Evolutionary conservation across 2,888 invertebrate genomes (phyloP).

Genomic region (Hypsopygia costalis): DNA sequence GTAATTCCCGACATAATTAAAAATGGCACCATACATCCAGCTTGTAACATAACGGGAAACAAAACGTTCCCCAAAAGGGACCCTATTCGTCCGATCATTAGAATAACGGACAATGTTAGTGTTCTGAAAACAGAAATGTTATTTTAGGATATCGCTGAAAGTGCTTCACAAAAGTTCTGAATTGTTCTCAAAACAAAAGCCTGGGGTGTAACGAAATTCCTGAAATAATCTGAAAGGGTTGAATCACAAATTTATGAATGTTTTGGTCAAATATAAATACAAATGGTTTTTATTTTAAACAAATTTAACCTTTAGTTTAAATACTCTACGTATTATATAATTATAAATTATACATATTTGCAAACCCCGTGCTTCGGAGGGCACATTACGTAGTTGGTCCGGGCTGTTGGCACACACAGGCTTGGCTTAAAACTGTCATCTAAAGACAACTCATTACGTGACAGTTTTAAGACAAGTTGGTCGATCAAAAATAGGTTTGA

Average conservation of each 20-base stretch:
- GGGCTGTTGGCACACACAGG: too few relatives aligned
- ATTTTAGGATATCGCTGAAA: neutral
- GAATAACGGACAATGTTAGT: slow-evolving; percentile 37
- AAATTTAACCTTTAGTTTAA: too few relatives aligned
- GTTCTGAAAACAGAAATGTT: slow-evolving; percentile 25
- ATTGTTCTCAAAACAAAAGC: neutral
- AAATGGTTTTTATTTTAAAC: too few relatives aligned
- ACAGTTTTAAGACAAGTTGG: too few relatives aligned
- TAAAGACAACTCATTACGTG: too few relatives aligned
- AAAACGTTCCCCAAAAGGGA: slow-evolving; percentile 44
- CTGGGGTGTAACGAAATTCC: neutral
- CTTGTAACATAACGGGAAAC: slow-evolving; percentile 40
- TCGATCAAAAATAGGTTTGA: too few relatives aligned
- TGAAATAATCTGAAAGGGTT: neutral
- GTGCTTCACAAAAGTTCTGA: neutral
- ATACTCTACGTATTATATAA: too few relatives aligned
- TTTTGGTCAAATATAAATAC: neutral
- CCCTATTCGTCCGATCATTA: slow-evolving; percentile 43
- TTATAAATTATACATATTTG: too few relatives aligned
- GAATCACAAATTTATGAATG: neutral
- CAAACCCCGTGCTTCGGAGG: too few relatives aligned
- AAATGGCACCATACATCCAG: slow-evolving; percentile 48
- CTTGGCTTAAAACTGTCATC: too few relatives aligned
- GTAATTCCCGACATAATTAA: slow-evolving; percentile 32
- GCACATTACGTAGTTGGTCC: too few relatives aligned